Percentiles rank a stretch among this genome's conserved stretches.
These are phyloP conservation scores for Montipora capricornis DNA, from an alignment of 64 coral and sea anemone species.

Conservation along the genomic window DNA sequence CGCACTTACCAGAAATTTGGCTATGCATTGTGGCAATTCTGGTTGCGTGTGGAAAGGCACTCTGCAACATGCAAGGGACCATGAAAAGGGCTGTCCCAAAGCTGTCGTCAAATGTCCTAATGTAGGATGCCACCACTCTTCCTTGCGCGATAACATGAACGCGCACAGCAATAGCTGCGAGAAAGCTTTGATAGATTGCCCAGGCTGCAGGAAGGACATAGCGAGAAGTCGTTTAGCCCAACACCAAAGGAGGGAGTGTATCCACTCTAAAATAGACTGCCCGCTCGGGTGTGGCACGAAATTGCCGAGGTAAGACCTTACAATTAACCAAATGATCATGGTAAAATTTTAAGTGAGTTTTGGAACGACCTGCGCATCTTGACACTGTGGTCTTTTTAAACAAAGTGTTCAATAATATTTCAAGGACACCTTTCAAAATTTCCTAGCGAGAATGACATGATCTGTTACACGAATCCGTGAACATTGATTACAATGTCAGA, in stretches of 20 bases:
- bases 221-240: too few relatives aligned
- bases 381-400: not conserved
- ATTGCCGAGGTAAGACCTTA: too few relatives aligned
- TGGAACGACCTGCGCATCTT: too few relatives aligned
- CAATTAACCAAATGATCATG: too few relatives aligned
- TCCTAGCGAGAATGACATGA: not conserved
- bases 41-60: conserved; percentile 4
- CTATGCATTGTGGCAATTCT: not conserved
- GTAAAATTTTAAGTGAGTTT: too few relatives aligned
- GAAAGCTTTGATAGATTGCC: not conserved
- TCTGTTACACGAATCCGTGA: not conserved
- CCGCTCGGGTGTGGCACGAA: too few relatives aligned
- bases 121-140: conserved; percentile 13
- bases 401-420: not conserved
- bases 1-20: too few relatives aligned
- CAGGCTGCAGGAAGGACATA: not conserved
- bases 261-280: too few relatives aligned
- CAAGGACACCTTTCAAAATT: not conserved
- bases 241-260: too few relatives aligned
- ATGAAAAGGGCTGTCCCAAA: conserved; percentile 7
- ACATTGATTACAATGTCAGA: conserved; percentile 3
- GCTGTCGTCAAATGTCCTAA: conserved; percentile 10
- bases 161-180: conserved; percentile 8
- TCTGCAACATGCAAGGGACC: not conserved
- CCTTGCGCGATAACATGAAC: conserved; percentile 16